Conservation (phyloP, 2,888 invertebrate genomes). For the Artemia sp. region DNA sequence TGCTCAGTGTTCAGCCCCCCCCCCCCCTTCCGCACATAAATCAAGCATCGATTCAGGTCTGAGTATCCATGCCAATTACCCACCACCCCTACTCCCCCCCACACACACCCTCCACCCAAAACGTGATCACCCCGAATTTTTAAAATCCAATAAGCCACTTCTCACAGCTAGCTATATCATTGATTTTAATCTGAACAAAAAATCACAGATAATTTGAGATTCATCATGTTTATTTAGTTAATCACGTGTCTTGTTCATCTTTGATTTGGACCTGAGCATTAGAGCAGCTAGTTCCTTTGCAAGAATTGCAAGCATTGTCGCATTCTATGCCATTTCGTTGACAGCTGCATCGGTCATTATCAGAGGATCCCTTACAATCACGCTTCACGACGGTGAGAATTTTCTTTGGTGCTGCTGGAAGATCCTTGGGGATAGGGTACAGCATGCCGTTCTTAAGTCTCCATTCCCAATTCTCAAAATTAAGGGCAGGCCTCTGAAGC, state of each 20-base stretch:
- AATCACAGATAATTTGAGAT: background rate
- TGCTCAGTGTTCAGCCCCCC: no score
- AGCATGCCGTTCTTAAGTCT: background rate
- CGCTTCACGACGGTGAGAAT: no score
- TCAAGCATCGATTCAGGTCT: no score
- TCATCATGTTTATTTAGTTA: no score
- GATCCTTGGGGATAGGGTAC: no score
- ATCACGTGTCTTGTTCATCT: background rate
- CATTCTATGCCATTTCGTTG: background rate
- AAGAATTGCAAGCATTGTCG: background rate
- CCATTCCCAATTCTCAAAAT: background rate
- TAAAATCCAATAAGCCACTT: constrained; percentile 4
- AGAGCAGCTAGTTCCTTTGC: background rate
- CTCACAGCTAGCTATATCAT: constrained; percentile 1
- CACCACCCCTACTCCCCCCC: background rate
- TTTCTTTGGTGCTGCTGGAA: no score
- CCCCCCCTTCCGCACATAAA: no score
- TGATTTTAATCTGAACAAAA: constrained; percentile 7
- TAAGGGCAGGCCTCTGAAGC: background rate
- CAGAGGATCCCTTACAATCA: no score
- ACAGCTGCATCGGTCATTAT: no score
- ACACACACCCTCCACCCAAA: constrained; percentile 1
- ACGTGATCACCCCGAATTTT: constrained; percentile 10
- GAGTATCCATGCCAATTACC: no score
- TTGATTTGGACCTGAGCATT: constrained; percentile 2